Conservation (phyloP, 2,888 invertebrate species). For the Cheilosia soror region DNA sequence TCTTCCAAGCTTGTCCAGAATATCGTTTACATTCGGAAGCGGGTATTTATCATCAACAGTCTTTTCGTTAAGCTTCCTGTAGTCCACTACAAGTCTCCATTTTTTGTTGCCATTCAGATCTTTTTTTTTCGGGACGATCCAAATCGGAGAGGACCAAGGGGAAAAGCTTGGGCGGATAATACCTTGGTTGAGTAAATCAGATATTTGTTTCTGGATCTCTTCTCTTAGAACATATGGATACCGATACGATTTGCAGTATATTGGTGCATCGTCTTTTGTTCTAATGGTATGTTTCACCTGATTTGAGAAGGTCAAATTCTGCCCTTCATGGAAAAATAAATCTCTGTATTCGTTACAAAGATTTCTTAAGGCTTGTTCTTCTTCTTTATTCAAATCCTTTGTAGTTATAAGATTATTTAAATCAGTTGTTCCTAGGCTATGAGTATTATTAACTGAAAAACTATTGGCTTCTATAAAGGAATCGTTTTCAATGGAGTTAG, state of each 20-base stretch:
- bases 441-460: no score
- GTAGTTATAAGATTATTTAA: background rate
- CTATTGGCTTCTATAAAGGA: no score
- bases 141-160: slow-evolving; percentile 28
- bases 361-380: slow-evolving; percentile 28
- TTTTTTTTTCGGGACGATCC: slow-evolving; percentile 24
- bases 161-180: slow-evolving; percentile 30
- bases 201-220: slow-evolving; percentile 73
- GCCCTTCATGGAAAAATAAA: no score
- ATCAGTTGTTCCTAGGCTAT: no score
- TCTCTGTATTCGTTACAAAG: background rate
- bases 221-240: slow-evolving; percentile 76
- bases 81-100: slow-evolving; percentile 35
- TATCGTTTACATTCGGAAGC: slow-evolving; percentile 2
- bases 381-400: background rate
- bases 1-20: slow-evolving; percentile 79
- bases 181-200: slow-evolving; percentile 19
- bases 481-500: no score
- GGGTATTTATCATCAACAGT: no score
- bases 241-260: slow-evolving; percentile 73
- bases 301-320: slow-evolving; percentile 37
- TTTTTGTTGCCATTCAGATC: slow-evolving; percentile 33
- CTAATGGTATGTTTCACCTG: slow-evolving; percentile 54
- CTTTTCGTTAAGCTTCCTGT: slow-evolving; percentile 34
- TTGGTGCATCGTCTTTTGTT: slow-evolving; percentile 62